Conservation (phyloP, 2,113 vertebrate genomes). For the Acrocephalus arundinaceus region DNA sequence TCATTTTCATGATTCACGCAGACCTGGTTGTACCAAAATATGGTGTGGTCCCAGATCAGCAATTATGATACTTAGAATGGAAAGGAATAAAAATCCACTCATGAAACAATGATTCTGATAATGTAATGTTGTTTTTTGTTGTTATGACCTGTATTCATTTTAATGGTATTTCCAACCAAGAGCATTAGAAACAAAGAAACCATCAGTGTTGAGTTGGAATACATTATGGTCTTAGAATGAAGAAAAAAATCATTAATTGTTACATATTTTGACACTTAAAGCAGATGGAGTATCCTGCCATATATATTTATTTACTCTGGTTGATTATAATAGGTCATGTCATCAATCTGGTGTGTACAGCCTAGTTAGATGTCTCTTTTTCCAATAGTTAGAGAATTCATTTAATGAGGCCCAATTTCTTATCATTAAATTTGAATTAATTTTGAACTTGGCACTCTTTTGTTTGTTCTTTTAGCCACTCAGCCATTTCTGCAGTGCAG, state of each 20-base stretch:
- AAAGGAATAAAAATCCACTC: not conserved
- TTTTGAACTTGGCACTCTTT: not conserved
- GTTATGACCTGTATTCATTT: not conserved
- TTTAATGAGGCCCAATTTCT: not conserved
- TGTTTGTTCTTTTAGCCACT: constrained; percentile 1
- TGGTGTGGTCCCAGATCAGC: not conserved
- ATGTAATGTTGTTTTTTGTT: not conserved
- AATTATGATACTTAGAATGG: not conserved
- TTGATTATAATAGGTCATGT: not conserved
- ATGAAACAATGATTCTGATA: not conserved
- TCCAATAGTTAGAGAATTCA: not conserved
- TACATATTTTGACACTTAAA: constrained; percentile 11
- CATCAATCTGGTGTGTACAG: not conserved
- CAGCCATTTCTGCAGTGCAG: not conserved
- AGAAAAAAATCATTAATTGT: not conserved
- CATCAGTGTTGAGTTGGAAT: not conserved
- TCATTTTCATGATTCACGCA: not conserved
- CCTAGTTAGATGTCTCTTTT: not conserved
- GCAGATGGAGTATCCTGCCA: not conserved
- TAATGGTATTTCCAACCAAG: not conserved
- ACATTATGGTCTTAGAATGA: not conserved
- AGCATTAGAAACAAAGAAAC: not conserved
- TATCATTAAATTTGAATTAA: constrained; percentile 2
- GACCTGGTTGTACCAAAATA: not conserved
- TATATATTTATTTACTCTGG: not conserved